Evolutionary conservation across 92 coral and sea anemone species (phyloP), one percentile per base, ranked within the genome.

Genomic region (Actinostola sp.): DNA sequence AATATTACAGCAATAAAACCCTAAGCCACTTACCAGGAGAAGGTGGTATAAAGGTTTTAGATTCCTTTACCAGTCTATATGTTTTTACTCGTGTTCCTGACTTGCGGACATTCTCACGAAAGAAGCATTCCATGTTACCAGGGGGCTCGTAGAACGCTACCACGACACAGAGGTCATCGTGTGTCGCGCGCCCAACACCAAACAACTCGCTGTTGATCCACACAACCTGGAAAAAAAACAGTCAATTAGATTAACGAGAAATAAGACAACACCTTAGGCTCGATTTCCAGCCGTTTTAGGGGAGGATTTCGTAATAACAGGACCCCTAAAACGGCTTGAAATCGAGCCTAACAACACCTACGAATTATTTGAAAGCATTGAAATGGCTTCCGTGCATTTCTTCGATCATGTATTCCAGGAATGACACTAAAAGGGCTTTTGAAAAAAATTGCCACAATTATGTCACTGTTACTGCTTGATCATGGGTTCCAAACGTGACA

Each of bases 61-160:
- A 38, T 59, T 84, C 86, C 43, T 76, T 82, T 46, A 68, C 67
- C 48, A 72, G 69, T 76, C 88, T 71, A 26, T 27, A 62, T 30
- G 74, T 13, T 33, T 85, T 75, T 28, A 78, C 82, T 13, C 55
- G 63, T 21, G 91, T 84, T 17, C 91, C 95, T 54, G 85, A 53
- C 29, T 58, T 85, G 20, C 84, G 77, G 16, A 95, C 95, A 55
- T 95, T 95, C 48, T 81, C 82, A 19, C 74, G 73, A 73, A 95
- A 95, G 49, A 83, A 82, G 31, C 90, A 92, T 65, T 91, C 99
- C 76, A 92, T 81, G 82, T 95, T 95, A 15, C 99, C 99, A 2
- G 99, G 98, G 13, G 99, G 99, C 56, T 91, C 97, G 53, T 95
- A 95, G 76, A 85, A 95, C 2, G 99, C 95, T 6, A 95, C 99